Percentiles rank a stretch among this genome's conserved stretches.
Evolutionary conservation across 2,797 vertebrate genomes (phyloP).

Genomic region (Mycteria americana): DNA sequence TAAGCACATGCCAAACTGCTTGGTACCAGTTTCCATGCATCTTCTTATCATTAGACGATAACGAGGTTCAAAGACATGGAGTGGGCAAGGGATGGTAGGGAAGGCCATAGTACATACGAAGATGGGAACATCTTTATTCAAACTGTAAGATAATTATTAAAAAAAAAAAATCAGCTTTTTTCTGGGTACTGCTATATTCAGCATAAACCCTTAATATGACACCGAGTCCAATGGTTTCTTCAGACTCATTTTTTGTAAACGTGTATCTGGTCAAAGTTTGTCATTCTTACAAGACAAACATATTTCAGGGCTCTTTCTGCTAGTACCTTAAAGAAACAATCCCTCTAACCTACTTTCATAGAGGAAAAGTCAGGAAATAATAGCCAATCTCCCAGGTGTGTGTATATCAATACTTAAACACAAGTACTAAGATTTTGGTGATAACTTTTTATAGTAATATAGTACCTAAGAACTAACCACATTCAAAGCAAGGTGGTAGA

Average conservation of each 20-base stretch:
- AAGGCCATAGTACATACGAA: conserved; percentile 96
- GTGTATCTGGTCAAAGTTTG: fast-evolving
- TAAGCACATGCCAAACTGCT: conserved; percentile 94
- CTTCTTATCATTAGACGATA: conserved; percentile 94
- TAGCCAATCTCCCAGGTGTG: background rate
- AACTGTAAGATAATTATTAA: conserved; percentile 69
- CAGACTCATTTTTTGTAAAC: background rate
- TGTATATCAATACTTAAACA: background rate
- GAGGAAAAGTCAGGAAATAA: background rate
- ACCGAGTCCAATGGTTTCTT: background rate
- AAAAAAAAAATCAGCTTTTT: background rate
- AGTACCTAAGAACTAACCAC: background rate
- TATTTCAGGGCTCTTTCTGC: background rate
- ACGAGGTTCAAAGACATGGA: conserved; percentile 91
- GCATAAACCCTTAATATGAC: background rate
- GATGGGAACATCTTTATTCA: conserved; percentile 95
- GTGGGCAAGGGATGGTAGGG: conserved; percentile 90
- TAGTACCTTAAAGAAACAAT: background rate
- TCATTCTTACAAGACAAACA: background rate
- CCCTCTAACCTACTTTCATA: background rate
- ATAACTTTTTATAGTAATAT: background rate
- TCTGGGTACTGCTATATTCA: background rate
- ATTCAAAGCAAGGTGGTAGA: background rate
- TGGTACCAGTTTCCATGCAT: conserved; percentile 94
- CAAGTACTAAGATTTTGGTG: background rate